A percentile compares a stretch with the other conserved stretches of the same genome.
phyloP scores from a whole-genome alignment of 2,888 invertebrate genomes.

The Anoplius nigerrimus region DNA sequence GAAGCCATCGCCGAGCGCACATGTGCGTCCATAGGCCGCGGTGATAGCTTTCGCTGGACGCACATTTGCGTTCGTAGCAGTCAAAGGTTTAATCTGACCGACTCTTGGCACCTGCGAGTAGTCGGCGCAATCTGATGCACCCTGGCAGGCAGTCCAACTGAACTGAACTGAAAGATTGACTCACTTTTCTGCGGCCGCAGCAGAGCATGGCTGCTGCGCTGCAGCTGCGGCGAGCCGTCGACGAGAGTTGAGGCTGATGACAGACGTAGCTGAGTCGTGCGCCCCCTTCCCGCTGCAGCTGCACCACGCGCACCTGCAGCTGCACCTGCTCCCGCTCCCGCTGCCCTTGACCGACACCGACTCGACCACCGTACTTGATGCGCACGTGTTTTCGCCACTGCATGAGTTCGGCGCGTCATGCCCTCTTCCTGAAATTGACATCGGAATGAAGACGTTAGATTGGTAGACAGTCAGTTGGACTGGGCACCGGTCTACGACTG shows the following conservation, averaged over 20 bases:
- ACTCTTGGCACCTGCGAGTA: background rate
- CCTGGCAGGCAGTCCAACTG: background rate
- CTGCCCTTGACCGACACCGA: conserved; percentile 75
- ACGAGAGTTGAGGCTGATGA: conserved; percentile 69
- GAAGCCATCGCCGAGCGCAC: too few relatives aligned
- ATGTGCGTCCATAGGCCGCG: too few relatives aligned
- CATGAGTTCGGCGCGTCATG: conserved; percentile 75
- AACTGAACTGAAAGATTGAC: conserved; percentile 48
- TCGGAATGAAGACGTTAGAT: background rate
- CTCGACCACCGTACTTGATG: conserved; percentile 76
- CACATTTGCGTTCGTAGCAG: too few relatives aligned
- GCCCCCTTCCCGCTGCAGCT: conserved; percentile 71
- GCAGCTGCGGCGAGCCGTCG: conserved; percentile 77
- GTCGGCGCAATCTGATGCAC: background rate
- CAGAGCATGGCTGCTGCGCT: conserved; percentile 94
- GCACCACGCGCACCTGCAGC: conserved; percentile 73
- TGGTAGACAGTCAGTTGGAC: too few relatives aligned
- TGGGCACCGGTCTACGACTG: too few relatives aligned
- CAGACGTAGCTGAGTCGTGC: conserved; percentile 69
- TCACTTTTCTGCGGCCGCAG: conserved; percentile 96
- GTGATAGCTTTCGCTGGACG: too few relatives aligned
- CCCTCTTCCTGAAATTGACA: conserved; percentile 63
- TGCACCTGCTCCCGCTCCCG: conserved; percentile 70
- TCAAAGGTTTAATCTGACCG: background rate
- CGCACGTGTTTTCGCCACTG: conserved; percentile 76